Evolutionary conservation across 2,113 vertebrate species (phyloP).

Genomic region (Aspiorhynchus laticeps): DNA sequence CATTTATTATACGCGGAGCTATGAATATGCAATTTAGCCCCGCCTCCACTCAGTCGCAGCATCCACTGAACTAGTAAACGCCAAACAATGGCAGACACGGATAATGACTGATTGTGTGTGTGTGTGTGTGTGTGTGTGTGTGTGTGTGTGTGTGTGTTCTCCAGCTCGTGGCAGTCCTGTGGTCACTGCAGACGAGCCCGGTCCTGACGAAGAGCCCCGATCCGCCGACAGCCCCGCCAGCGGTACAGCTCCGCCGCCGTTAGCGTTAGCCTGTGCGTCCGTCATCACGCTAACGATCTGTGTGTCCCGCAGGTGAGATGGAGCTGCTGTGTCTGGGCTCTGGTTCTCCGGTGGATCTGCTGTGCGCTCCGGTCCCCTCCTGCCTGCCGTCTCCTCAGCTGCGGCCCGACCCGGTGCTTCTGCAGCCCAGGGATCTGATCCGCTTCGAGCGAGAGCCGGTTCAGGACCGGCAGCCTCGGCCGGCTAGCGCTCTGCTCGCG

Average conservation of each 20-base stretch:
- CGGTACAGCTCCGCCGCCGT: neutral
- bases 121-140: no score
- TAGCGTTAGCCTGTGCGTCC: fast-evolving
- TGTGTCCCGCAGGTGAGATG: constrained; percentile 68
- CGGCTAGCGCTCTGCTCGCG: neutral
- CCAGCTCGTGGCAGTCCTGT: constrained; percentile 65
- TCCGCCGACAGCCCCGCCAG: constrained; percentile 59
- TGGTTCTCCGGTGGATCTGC: constrained; percentile 85
- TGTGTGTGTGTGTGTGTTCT: constrained; percentile 41
- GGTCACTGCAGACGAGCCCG: neutral
- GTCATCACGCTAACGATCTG: neutral
- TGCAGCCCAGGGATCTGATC: constrained; percentile 85
- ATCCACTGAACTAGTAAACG: no score
- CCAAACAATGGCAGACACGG: no score
- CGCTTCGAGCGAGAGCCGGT: constrained; percentile 78
- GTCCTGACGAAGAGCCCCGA: constrained; percentile 40
- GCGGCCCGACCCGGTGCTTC: constrained; percentile 85
- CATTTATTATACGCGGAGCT: no score
- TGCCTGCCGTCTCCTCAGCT: constrained; percentile 94
- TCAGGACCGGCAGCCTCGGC: constrained; percentile 22
- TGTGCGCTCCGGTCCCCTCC: constrained; percentile 93
- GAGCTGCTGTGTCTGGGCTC: constrained; percentile 84
- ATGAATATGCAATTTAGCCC: no score
- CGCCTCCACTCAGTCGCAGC: no score
- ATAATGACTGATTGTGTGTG: no score